These are phyloP conservation scores for Arctopsyche grandis DNA, from an alignment of 1,140 invertebrate genomes.

Conservation along the genomic window DNA sequence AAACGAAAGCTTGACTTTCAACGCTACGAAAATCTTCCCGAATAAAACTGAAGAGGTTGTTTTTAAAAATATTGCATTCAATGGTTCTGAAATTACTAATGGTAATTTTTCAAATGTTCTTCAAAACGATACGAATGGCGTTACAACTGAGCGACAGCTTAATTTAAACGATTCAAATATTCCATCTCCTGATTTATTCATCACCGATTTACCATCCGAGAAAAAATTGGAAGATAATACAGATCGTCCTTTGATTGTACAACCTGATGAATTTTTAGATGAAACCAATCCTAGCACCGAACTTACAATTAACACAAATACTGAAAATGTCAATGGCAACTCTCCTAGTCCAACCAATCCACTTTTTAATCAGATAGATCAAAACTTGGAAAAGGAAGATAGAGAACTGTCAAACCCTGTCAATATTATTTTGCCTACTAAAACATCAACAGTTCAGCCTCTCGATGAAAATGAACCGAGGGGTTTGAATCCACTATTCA, in stretches of 20 bases:
- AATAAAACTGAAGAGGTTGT: not conserved
- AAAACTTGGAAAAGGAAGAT: not conserved
- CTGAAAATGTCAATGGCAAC: not conserved
- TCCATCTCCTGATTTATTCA: not conserved
- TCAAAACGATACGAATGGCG: not conserved
- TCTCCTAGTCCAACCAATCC: not conserved
- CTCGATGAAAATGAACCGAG: not conserved
- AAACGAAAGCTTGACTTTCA: not conserved
- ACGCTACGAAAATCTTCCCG: not conserved
- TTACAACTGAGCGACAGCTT: not conserved
- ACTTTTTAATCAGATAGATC: not conserved
- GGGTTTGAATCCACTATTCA: slow-evolving; percentile 7
- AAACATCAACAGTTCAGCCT: not conserved
- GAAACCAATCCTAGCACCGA: not conserved
- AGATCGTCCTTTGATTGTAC: not conserved
- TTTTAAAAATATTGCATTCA: not conserved
- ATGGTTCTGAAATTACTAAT: not conserved
- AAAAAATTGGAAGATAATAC: not conserved
- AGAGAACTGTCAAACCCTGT: not conserved
- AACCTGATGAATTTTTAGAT: not conserved
- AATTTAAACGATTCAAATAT: not conserved
- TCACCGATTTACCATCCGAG: not conserved
- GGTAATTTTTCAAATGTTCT: not conserved
- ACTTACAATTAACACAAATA: not conserved
- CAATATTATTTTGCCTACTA: not conserved